Evolutionary conservation across 2,113 vertebrate species (phyloP), one percentile per base, ranked within the genome.

Genomic region (Syngnathus typhle): DNA sequence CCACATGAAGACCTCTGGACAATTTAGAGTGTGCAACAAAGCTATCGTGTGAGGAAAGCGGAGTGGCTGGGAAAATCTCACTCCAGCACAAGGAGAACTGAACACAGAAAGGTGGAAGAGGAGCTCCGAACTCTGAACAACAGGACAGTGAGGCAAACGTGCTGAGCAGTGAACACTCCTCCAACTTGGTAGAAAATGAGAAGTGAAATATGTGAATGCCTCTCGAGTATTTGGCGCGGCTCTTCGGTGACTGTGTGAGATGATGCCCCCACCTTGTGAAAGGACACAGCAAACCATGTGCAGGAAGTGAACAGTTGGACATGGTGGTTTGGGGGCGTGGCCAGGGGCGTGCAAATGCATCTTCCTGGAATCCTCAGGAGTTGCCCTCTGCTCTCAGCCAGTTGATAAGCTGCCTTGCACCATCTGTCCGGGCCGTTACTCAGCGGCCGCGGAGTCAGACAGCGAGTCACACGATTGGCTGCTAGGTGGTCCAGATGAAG

Each of bases 391-490:
- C 19, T 1, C 37, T 7, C 19, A 0, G 1, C 21, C 23, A 32
- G 2, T 18, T 18, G 38, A 51, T 67, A 43, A 75, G 65, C 56
- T 39, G 8, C 19, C 13, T 51, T 46, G 54, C 37, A 21, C 65
- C 73, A 71, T 78, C 77, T 79, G 77, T 52, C 63, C 59, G 59
- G 21, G 51, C 64, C 38, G 70, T 64, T 36, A 18, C 0, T 67
- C 43, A 78, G 67, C 79, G 73, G 73, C 75, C 43, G 65, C 32
- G 36, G 60, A 12, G 69, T 41, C 43, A 63, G 51, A 19, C 23
- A n/a, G 37, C 7, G 0, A 18, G 51, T 9, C 3, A 5, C 1
- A 15, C 1, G 49, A 83, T 82, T 83, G 78, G 83, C 73, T 80
- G 71, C 67, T 61, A 58, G 41, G 4, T 1, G 49, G 72, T 66